Base-by-base conservation (phyloP, 2,888 invertebrate genomes). In the Plutella xylostella region DNA sequence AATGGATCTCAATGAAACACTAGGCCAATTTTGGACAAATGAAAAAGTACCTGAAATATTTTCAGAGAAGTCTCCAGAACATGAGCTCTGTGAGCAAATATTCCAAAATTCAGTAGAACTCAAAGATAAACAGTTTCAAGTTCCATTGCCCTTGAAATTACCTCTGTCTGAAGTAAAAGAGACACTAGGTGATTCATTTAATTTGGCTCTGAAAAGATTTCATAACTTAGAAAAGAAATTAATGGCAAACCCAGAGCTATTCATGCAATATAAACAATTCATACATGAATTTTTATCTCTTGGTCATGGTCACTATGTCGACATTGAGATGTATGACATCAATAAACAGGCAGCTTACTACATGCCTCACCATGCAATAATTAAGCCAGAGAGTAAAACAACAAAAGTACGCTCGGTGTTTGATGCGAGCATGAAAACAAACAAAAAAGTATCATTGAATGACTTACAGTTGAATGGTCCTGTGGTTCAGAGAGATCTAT, bases 401-500 rank as follows among this genome's bases (percentile, higher is more conserved):
- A 44, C 30, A 20, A 30, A 34, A 28, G 6, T 11, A 20, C 19
- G 37, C 20, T n/a, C 19, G 2, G 48, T 48, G 9, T 48, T 46
- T 14, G 46, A 44, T 17, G 43, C 35, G 2, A 46, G 44, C 1
- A 31, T 39, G 37, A 37, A 37, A n/a, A 45, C 48, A 5, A 43
- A 30, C 11, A 45, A 45, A 11, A 47, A 46, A 28, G 14, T 47
- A 4, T 50, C 50, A 1, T 20, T 48, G 1, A 47, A 52, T 30
- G 47, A 48, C 38, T 3, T 48, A 2, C 15, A 42, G 2, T 3
- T 50, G 4, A 51, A 51, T 45, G 49, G 47, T 0, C 45, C 51
- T 4, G 19, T 41, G 1, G 49, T 49, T 2, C 51, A 53, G 43
- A 47, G 40, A 33, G 51, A 50, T 11, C 22, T 52, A 6, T 51